Evolutionary conservation across 2,888 invertebrate species (phyloP).

Genomic region (Drosophila acutilabella): DNA sequence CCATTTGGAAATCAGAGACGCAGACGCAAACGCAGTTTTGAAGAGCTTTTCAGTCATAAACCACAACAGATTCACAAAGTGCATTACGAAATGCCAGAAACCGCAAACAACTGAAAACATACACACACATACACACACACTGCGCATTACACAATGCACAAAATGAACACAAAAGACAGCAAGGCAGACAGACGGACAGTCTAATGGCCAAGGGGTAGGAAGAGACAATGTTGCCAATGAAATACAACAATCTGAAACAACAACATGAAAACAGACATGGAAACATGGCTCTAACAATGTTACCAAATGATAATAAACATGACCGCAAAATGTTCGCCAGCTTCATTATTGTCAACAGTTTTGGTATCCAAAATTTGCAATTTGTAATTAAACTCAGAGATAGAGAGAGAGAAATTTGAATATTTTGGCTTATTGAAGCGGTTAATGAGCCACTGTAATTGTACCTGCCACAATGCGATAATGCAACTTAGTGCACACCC

Average conservation of each 20-base stretch:
- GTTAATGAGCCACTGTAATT: slow-evolving; percentile 32
- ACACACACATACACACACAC: slow-evolving; percentile 5
- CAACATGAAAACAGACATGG: slow-evolving; percentile 15
- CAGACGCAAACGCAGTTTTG: neutral
- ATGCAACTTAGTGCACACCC: slow-evolving; percentile 1
- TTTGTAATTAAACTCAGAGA: slow-evolving; percentile 15
- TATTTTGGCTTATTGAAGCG: slow-evolving; percentile 14
- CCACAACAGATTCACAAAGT: slow-evolving; percentile 34
- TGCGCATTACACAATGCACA: slow-evolving; percentile 29
- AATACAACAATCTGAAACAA: slow-evolving; percentile 9
- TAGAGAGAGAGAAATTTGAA: slow-evolving; percentile 15
- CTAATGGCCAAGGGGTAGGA: too few relatives aligned
- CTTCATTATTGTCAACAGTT: slow-evolving; percentile 68
- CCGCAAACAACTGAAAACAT: slow-evolving; percentile 43
- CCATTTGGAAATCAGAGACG: slow-evolving; percentile 18
- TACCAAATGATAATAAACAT: slow-evolving; percentile 58
- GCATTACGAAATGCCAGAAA: slow-evolving; percentile 38
- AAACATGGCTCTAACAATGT: slow-evolving; percentile 48
- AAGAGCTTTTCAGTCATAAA: slow-evolving; percentile 20
- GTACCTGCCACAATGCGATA: slow-evolving; percentile 12
- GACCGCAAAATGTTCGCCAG: slow-evolving; percentile 69
- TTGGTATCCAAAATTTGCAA: slow-evolving; percentile 3
- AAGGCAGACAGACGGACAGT: slow-evolving; percentile 1
- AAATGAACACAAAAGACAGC: slow-evolving; percentile 12
- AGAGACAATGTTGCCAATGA: slow-evolving; percentile 37